Evolutionary conservation across 1,140 invertebrate species (phyloP).

Genomic region (Drosophila pandora): DNA sequence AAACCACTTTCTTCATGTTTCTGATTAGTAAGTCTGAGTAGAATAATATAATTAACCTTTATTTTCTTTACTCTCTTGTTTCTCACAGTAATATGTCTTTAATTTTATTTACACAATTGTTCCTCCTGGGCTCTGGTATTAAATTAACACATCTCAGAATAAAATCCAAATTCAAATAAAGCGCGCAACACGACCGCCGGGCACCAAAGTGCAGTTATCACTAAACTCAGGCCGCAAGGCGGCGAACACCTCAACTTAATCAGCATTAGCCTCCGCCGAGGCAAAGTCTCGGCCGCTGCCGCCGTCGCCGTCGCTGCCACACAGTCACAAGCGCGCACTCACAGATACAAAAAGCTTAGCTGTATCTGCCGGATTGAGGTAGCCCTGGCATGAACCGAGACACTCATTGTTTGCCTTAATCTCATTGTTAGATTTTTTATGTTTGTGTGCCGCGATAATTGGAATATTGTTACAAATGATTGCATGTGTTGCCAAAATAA

Average conservation of each 20-base stretch:
- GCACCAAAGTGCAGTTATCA: slow-evolving; percentile 66
- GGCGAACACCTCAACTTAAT: slow-evolving; percentile 61
- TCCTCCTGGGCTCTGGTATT: neutral
- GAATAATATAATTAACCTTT: neutral
- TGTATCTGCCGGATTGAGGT: slow-evolving; percentile 25
- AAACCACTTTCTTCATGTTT: neutral
- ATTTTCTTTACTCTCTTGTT: slow-evolving; percentile 6
- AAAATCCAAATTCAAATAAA: slow-evolving; percentile 14
- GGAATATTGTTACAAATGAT: slow-evolving; percentile 56
- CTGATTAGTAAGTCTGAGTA: neutral
- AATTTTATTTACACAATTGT: slow-evolving; percentile 18
- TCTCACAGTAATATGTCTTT: neutral
- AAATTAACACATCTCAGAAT: slow-evolving; percentile 18
- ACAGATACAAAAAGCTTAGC: slow-evolving; percentile 16
- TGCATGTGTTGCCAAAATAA: slow-evolving; percentile 57
- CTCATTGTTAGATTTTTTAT: slow-evolving; percentile 25
- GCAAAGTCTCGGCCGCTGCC: slow-evolving; percentile 2
- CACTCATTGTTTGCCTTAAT: slow-evolving; percentile 29
- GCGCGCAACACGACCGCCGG: slow-evolving; percentile 39
- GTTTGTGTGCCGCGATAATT: slow-evolving; percentile 44
- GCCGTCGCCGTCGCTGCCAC: slow-evolving; percentile 13
- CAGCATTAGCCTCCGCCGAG: slow-evolving; percentile 28
- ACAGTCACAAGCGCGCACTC: slow-evolving; percentile 3
- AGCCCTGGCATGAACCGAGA: slow-evolving; percentile 27
- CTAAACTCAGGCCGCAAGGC: slow-evolving; percentile 38